These are phyloP conservation scores for Tromatobia lineatoria DNA, from an alignment of 2,888 invertebrate species.

Conservation along the genomic window DNA sequence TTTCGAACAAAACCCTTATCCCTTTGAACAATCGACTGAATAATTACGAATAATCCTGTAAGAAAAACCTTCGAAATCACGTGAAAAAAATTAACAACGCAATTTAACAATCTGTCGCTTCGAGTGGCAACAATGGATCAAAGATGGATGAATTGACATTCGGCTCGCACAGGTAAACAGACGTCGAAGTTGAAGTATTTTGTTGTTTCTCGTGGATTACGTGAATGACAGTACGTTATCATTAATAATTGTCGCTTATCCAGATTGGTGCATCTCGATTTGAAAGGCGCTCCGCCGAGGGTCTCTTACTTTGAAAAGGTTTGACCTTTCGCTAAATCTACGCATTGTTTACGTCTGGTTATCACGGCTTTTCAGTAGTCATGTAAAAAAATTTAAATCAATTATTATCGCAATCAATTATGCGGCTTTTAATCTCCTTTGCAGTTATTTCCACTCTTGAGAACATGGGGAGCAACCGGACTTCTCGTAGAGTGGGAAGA, in stretches of 20 bases:
- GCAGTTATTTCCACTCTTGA: conserved; percentile 88
- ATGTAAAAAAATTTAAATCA: neutral
- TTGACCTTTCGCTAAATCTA: conserved; percentile 51
- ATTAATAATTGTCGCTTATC: conserved; percentile 74
- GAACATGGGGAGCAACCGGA: conserved; percentile 92
- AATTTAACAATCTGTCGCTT: conserved; percentile 5
- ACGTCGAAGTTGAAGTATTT: conserved; percentile 54
- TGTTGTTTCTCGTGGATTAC: conserved; percentile 54
- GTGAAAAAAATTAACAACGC: conserved; percentile 30
- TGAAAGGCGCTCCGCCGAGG: conserved; percentile 91
- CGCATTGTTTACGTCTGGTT: conserved; percentile 33
- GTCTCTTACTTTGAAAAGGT: conserved; percentile 88
- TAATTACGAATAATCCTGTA: neutral
- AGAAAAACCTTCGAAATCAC: conserved; percentile 2
- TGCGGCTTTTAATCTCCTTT: conserved; percentile 65
- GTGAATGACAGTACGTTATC: conserved; percentile 58
- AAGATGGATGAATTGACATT: conserved; percentile 86
- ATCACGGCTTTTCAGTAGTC: neutral
- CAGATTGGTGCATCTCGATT: conserved; percentile 90
- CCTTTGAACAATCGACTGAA: neutral
- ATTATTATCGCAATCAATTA: neutral
- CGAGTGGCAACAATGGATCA: conserved; percentile 65
- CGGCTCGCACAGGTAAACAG: conserved; percentile 86
- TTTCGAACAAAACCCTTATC: neutral
- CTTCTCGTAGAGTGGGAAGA: conserved; percentile 96